Evolutionary conservation across 2,888 invertebrate species (phyloP), one percentile per base, ranked within the genome.

Genomic region (Daptonema setosum): DNA sequence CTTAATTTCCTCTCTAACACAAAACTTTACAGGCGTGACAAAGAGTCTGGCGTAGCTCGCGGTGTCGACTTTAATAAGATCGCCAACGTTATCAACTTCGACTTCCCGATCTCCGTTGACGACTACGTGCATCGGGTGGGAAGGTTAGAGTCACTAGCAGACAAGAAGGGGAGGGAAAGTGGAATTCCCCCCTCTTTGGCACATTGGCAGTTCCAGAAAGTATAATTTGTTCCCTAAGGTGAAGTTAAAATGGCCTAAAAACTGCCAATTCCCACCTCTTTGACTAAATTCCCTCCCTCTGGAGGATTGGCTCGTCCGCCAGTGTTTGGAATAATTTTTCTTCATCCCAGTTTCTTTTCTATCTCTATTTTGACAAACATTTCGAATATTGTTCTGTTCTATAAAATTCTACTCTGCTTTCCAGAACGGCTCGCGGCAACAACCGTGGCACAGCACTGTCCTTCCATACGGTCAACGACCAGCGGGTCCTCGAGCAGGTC

Each of bases 1-100:
- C n/a, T n/a, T n/a, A n/a, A n/a, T n/a, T n/a, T n/a, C n/a, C n/a
- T n/a, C n/a, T n/a, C n/a, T n/a, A n/a, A n/a, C n/a, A n/a, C n/a
- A n/a, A n/a, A n/a, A n/a, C n/a, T 45, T 26, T 50, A 2, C 50
- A 50, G 50, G 26, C 24, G 54, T 45, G 69, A 69, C 60, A 65
- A 82, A 65, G 97, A 97, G 72, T 90, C 87, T 1, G 91, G 95
- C 20, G 86, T 90, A 20, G 85, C 93, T 0, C 79, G 97, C 59
- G 97, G 97, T 55, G 91, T 99, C 56, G 97, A 99, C 75, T 99
- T 97, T 72, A 91, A 93, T 67, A 83, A 82, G 72, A 93, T 99
- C 0, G 81, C 91, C 8, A 95, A 95, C 74, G 88, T 99, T 0
- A 82, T 99, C 58, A 99, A 99, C 75, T 97, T 95, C 74, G 97